A percentile compares a stretch with the other conserved stretches of the same genome.
These are phyloP conservation scores for Hirtodrosophila duncani DNA, from an alignment of 2,888 invertebrate genomes.

Conservation along the genomic window DNA sequence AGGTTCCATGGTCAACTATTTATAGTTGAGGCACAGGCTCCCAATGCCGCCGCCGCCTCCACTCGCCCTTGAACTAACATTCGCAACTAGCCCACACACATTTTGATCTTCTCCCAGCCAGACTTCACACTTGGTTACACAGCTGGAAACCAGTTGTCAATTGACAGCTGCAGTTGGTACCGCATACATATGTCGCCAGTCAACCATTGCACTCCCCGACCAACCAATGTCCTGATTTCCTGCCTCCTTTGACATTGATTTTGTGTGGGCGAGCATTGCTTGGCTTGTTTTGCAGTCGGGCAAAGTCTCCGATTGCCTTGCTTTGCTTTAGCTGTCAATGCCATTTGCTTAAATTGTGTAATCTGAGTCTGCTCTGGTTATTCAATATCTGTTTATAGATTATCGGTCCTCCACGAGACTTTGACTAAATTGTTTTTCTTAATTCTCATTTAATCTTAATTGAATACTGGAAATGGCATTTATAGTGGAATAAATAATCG, in stretches of 20 bases:
- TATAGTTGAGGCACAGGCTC: conserved; percentile 12
- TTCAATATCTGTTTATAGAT: conserved; percentile 7
- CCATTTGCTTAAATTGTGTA: conserved; percentile 49
- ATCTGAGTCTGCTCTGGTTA: conserved; percentile 11
- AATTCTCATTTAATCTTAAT: no score
- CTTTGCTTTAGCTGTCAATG: conserved; percentile 49
- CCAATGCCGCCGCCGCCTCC: conserved; percentile 27
- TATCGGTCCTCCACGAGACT: no score
- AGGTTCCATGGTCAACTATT: conserved; percentile 15
- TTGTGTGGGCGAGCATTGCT: conserved; percentile 14
- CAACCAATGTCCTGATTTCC: conserved; percentile 58
- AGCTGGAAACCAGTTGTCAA: conserved; percentile 63
- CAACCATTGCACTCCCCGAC: no score
- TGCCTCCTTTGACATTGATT: conserved; percentile 67
- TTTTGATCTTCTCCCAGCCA: background rate
- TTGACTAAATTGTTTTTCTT: no score
- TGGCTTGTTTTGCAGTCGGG: conserved; percentile 18
- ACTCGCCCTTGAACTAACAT: conserved; percentile 44
- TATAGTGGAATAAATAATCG: no score
- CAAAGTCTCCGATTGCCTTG: conserved; percentile 37
- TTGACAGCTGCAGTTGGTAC: conserved; percentile 6
- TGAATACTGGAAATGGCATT: no score
- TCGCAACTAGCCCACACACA: conserved; percentile 5
- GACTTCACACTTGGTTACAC: conserved; percentile 19
- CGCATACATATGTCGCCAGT: conserved; percentile 53